Evolutionary conservation across 2,888 invertebrate genomes (phyloP), one percentile per base, ranked within the genome.

Genomic region (Erebia ligea): DNA sequence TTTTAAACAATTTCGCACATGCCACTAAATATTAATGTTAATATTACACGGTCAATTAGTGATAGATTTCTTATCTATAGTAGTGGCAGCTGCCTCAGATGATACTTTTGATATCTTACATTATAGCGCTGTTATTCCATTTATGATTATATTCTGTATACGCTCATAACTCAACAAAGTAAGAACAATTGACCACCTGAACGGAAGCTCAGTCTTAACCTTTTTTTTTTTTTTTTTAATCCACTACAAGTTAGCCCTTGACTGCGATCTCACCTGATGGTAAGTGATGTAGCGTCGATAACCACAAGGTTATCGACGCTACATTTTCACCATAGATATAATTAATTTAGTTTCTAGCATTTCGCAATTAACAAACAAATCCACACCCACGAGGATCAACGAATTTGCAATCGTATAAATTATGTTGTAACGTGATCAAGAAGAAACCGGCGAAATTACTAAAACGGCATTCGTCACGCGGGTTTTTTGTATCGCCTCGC

Each of bases 41-140:
- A 45, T 45, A 61, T 58, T 15, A 58, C 42, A 45, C 61, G 61
- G 42, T 19, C 42, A 61, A 61, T 61, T 61, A 61, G 52, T 34
- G 25, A 50, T 50, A 3, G 0, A 42, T 10, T 58, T 45, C 50
- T 84, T 83, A 75, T 76, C 78, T 77, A 77, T 82, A 82, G 82
- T 82, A 59, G 62, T 57, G 52, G 67, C 81, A 84, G 81, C 82
- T 84, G 83, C 78, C 34, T 59, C 66, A 73, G 71, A 74, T 73
- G 71, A 68, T 70, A 70, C 57, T n/a, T 69, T 62, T 68, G 72
- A 70, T 76, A 74, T 67, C 68, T 59, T 70, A 61, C 61, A 42
- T 61, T 45, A 61, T 45, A 17, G 9, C 8, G n/a, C n/a, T n/a
- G n/a, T n/a, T n/a, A n/a, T n/a, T n/a, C n/a, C n/a, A n/a, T n/a